Evolutionary conservation across 2,888 invertebrate genomes (phyloP), one percentile per base, ranked within the genome.

Genomic region (Strigamia transsilvanica): DNA sequence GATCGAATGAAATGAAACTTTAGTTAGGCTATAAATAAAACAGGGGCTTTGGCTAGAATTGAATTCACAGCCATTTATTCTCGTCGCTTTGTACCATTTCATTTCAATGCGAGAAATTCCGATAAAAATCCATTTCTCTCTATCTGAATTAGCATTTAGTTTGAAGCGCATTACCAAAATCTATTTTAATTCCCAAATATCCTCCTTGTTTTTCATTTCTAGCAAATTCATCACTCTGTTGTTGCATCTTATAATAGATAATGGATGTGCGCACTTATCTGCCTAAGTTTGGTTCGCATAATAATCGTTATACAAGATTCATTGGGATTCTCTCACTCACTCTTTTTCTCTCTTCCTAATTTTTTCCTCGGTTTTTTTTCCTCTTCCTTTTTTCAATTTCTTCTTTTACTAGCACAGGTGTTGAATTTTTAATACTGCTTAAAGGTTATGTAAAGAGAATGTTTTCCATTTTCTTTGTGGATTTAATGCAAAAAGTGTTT

Each of bases 361-460:
- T 15, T 27, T 32, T 73, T 73, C n/a, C 23, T 73, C 18, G 3
- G 61, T 10, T 18, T 61, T 18, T 23, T 12, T 21, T 21, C 21
- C 18, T 18, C n/a, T n/a, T n/a, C n/a, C n/a, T 21, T 21, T 73
- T 73, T 73, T 73, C 73, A 73, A 73, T 73, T 73, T 73, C 73
- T 7, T 15, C 73, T 32, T 13, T 73, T 73, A 73, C 32, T 73
- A 10, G 73, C 73, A 73, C 73, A 73, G 32, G 73, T 73, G 73
- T 73, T 73, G 73, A 73, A 73, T 73, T 73, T 73, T 73, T 73
- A 73, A 73, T 73, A 73, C 73, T 32, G 73, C 73, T 73, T 73
- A 73, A 73, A 73, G 73, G 73, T 27, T 73, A 27, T 27, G 73
- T 13, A 73, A 73, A 73, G 73, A 73, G 27, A 73, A 27, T 23